These are phyloP conservation scores for Chirona hameri DNA, from an alignment of 2,888 invertebrate species.

Conservation along the genomic window DNA sequence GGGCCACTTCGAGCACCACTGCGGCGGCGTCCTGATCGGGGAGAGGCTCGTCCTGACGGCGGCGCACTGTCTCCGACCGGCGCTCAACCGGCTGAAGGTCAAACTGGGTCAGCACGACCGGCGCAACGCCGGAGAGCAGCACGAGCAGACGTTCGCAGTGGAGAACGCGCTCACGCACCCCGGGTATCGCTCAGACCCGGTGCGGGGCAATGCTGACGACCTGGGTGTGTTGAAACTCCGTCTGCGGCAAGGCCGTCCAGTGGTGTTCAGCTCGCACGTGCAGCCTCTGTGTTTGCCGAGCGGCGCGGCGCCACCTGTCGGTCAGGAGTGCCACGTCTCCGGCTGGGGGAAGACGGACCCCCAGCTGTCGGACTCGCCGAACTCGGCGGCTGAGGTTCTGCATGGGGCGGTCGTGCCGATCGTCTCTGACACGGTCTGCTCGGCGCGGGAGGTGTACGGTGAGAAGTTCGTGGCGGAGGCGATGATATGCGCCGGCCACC, in stretches of 20 bases:
- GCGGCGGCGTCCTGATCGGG: not conserved
- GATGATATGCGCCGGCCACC: not conserved
- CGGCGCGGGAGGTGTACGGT: not conserved
- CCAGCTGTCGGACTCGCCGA: not conserved
- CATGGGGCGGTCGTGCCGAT: not conserved
- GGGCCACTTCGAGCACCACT: slow-evolving; percentile 6
- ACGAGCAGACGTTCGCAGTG: not conserved
- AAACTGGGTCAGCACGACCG: not conserved
- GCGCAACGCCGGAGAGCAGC: not conserved
- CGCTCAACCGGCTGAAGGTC: not conserved
- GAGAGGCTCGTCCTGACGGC: not conserved
- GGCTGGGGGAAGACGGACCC: slow-evolving; percentile 10
- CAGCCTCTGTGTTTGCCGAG: not conserved
- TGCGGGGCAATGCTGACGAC: not conserved
- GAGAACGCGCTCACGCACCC: not conserved
- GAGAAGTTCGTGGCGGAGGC: not conserved
- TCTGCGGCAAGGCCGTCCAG: not conserved
- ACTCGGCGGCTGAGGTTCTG: not conserved
- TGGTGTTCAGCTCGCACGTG: not conserved
- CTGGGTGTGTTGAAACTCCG: not conserved
- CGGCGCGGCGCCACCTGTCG: not conserved
- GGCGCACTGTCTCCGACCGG: not conserved
- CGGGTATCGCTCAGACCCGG: not conserved
- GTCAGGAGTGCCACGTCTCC: not conserved
- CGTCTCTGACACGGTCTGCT: not conserved